Evolutionary conservation across 2,113 vertebrate genomes (phyloP), one percentile per base, ranked within the genome.

Genomic region (Triplophysa dalaica): DNA sequence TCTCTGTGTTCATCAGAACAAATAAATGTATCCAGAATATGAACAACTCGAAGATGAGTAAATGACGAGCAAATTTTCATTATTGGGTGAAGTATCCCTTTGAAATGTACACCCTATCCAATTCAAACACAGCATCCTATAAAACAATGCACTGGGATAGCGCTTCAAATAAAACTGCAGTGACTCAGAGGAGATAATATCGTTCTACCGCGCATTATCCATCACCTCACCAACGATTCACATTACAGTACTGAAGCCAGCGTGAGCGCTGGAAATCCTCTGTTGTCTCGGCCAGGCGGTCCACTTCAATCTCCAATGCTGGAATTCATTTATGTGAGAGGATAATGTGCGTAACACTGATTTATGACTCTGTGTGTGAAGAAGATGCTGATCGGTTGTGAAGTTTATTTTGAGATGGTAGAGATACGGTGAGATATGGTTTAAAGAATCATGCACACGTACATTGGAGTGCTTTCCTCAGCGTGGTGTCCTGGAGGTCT

Each of bases 401-500:
- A 6, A 26, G 26, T 38, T n/a, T 74, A n/a, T 50, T 52, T 69
- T 21, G 21, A 60, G 64, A 33, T 13, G 54, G 2, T 1, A 8
- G 72, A 63, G 22, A 75, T 52, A 14, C 22, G 21, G 54, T 58
- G 45, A 56, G 22, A 45, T 54, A 48, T 45, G 48, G 48, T 69
- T 81, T 60, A 14, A 12, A n/a, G 50, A 26, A 65, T 38, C 61
- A 58, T 33, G 62, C 43, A 12, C 9, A 94, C 98, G 96, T 82
- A 99, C 98, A 99, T 99, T 26, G 97, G 97, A 0, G 97, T 97
- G 89, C 95, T 98, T 89, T 99, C 97, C 88, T 99, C 98, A 0
- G 98, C 98, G 0, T 99, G 98, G 86, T 99, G 98, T 87, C 98
- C 97, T 0, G 98, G 98, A 43, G 98, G 98, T 33, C 98, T 93